Base-by-base conservation (phyloP, 2,888 invertebrate species). In the Scaptomyza polygonia region DNA sequence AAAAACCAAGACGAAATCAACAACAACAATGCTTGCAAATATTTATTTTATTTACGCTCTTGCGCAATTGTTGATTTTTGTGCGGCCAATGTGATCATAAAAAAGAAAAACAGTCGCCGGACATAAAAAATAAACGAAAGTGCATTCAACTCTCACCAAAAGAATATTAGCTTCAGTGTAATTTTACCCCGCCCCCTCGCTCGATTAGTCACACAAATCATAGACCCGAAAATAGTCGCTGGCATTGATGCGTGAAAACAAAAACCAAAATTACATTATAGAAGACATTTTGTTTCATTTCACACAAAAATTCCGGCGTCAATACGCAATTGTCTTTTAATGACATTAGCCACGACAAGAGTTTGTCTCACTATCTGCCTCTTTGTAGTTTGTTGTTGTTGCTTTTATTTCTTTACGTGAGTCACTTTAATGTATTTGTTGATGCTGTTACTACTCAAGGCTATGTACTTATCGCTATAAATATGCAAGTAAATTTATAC, bases 231-330 rank as follows among this genome's bases (percentile, higher is more conserved):
- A 82, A 81, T 82, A 81, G 68, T 59, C n/a, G 61, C 34, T 72
- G 81, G 75, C 82, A 82, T 77, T 82, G 81, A 81, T 67, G 84
- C 84, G 84, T 77, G 64, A 69, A 83, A 62, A 75, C 47, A 67
- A 61, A 77, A 72, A 56, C 65, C 66, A 53, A 65, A 80, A 81
- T 82, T 82, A 80, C 79, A 82, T 66, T 78, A 78, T 74, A 83
- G 78, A 54, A 80, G 55, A 71, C 76, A 78, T 72, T 72, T 72
- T 59, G 70, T 75, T 67, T 72, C 48, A 61, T 48, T 68, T 62
- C 57, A 62, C 77, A 53, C 62, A 58, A 64, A 66, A 47, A 48
- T 69, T 64, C 45, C 42, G 47, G 53, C 63, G 48, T 74, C 62
- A 76, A 76, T 70, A 70, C 72, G 72, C 70, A 76, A 76, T 72